phyloP scores from a whole-genome alignment of 2,113 vertebrate genomes.

The Oxyruncus cristatus region DNA sequence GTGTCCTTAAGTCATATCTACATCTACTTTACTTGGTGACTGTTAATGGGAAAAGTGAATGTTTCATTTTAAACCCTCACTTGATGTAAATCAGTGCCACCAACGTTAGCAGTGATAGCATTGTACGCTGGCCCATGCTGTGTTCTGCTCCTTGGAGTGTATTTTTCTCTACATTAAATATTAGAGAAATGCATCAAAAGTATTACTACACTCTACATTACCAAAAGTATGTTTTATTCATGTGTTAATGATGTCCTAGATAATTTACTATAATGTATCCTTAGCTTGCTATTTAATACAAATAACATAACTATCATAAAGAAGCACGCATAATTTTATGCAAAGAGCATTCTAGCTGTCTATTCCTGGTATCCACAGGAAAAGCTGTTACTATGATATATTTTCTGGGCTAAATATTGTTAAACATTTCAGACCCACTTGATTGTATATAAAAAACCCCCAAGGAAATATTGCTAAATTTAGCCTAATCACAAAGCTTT shows the following conservation, averaged over 20 bases:
- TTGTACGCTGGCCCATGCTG: background rate
- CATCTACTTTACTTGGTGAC: background rate
- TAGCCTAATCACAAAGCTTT: background rate
- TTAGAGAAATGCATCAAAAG: background rate
- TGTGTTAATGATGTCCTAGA: background rate
- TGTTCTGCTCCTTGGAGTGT: background rate
- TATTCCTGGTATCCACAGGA: background rate
- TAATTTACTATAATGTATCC: background rate
- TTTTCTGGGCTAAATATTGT: background rate
- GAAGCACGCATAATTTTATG: background rate
- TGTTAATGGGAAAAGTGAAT: background rate
- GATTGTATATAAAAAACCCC: background rate
- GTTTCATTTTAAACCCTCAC: background rate
- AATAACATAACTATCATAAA: background rate
- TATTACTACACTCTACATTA: background rate
- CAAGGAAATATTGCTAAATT: background rate
- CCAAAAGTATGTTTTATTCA: conserved; percentile 32
- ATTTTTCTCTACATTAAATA: background rate
- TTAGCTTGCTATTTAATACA: background rate
- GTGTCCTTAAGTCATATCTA: background rate
- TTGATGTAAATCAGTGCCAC: background rate
- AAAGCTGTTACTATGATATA: background rate
- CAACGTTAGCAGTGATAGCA: background rate
- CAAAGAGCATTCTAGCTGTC: background rate
- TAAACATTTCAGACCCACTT: background rate